A percentile compares a stretch with the other conserved stretches of the same genome.
phyloP scores from a whole-genome alignment of 2,888 invertebrate species.

The Volucella inanis region DNA sequence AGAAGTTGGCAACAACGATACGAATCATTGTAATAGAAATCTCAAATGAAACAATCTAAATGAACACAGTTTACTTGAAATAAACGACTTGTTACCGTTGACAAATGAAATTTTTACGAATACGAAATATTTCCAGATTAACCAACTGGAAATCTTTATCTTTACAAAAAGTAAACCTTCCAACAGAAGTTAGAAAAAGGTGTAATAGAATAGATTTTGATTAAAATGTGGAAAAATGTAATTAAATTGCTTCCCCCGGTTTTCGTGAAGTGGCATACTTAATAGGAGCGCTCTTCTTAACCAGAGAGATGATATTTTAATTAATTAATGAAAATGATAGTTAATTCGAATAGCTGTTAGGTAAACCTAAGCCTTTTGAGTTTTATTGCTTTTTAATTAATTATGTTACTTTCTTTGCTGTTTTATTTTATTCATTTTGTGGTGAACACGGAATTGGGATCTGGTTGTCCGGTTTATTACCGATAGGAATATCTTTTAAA shows the following conservation, averaged over 20 bases:
- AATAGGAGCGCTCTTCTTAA: slow-evolving; percentile 11
- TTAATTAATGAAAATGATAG: slow-evolving; percentile 62
- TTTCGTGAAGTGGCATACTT: background rate
- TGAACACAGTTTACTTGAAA: slow-evolving; percentile 41
- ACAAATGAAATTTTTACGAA: slow-evolving; percentile 51
- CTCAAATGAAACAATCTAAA: slow-evolving; percentile 60
- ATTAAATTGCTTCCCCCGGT: slow-evolving; percentile 33
- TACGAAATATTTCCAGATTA: background rate
- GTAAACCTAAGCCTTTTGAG: slow-evolving; percentile 55
- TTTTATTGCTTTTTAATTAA: slow-evolving; percentile 68
- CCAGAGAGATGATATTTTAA: slow-evolving; percentile 53
- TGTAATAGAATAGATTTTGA: slow-evolving; percentile 2
- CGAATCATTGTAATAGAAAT: slow-evolving; percentile 37
- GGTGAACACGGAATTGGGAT: slow-evolving; percentile 38
- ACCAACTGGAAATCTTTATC: slow-evolving; percentile 16
- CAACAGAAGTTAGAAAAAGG: background rate
- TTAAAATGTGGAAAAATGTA: slow-evolving; percentile 34
- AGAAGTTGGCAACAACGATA: slow-evolving; percentile 8
- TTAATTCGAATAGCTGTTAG: slow-evolving; percentile 60
- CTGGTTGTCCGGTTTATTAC: slow-evolving; percentile 21
- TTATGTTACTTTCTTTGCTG: slow-evolving; percentile 14
- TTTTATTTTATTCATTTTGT: slow-evolving; percentile 16
- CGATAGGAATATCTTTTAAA: slow-evolving; percentile 15
- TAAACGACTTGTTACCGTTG: slow-evolving; percentile 62
- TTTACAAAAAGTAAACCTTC: too few relatives aligned